A percentile compares a stretch with the other conserved stretches of the same genome.
Conservation (phyloP, 2,113 vertebrate species). For the Telmatochromis sp. region DNA sequence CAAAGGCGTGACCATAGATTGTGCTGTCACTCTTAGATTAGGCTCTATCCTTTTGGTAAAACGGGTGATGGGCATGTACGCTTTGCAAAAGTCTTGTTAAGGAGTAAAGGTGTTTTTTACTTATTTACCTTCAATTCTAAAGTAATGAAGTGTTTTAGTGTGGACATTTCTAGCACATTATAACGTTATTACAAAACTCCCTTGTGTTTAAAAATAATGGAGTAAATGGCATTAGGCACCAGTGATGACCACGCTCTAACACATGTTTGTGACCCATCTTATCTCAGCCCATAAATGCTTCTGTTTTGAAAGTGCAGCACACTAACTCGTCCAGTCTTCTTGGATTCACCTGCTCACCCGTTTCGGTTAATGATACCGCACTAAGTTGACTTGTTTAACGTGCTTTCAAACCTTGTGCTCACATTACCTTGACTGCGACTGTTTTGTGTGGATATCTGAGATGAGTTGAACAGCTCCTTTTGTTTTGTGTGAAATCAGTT, state of each 20-base stretch:
- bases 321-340: not conserved
- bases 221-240: not conserved
- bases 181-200: not conserved
- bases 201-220: not conserved
- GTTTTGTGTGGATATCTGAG: slow-evolving; percentile 12
- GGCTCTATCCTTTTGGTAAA: not conserved
- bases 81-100: not conserved
- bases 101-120: not conserved
- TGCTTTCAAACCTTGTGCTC: not conserved
- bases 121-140: not conserved
- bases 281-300: not conserved
- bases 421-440: not conserved
- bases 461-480: not conserved
- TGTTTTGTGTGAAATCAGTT: slow-evolving; percentile 7
- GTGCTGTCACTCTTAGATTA: not conserved
- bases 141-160: not conserved
- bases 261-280: not conserved
- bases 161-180: not conserved
- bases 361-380: not conserved
- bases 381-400: not conserved
- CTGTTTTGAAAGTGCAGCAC: not conserved
- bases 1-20: not conserved
- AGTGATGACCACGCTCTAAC: not conserved
- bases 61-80: not conserved
- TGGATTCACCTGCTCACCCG: not conserved